Base-by-base conservation (phyloP, 2,113 vertebrate genomes). In the Pedetes capensis region DNA sequence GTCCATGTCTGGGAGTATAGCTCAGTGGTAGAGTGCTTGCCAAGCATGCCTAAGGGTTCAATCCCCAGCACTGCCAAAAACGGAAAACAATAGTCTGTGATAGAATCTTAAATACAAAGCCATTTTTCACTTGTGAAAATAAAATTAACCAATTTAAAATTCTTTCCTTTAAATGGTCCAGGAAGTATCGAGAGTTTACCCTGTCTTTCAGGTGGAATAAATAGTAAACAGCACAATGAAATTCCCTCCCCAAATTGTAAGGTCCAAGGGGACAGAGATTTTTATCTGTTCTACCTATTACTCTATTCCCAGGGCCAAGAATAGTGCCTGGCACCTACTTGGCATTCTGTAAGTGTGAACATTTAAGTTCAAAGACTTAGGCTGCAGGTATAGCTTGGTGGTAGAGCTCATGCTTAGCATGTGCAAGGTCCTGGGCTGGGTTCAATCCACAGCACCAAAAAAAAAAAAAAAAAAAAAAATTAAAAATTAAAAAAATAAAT, bases 191-290 rank as follows among this genome's bases (percentile, higher is more conserved):
- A 78, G 61, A 80, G 39, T 85, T 76, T 87, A 93, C 79, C 89
- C 23, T 94, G 72, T 51, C 42, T 95, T 96, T 55, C 71, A 94
- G 94, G 92, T 34, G 96, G 96, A 97, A 97, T 89, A 95, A n/a
- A 94, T 97, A 98, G 92, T 95, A 97, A 95, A 96, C 51, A 91
- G 93, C 84, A 93, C 87, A 80, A 95, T 93, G 72, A 95, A 79
- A 81, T 82, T 57, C 47, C 76, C 10, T 85, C n/a, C n/a, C 51
- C 51, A 51, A 57, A 79, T 81, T 8, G 51, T 63, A 47, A 90
- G 5, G 34, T 74, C 17, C 27, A 68, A 20, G 16, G 32, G 6
- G 80, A 29, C 2, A 44, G 80, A 49, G 34, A 49, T 55, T 68
- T 88, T 34, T 69, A 39, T 44, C 39, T 83, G 23, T 72, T 69